These are phyloP conservation scores for Philotrypesis tridentata DNA, from an alignment of 1,140 invertebrate genomes.

Conservation along the genomic window DNA sequence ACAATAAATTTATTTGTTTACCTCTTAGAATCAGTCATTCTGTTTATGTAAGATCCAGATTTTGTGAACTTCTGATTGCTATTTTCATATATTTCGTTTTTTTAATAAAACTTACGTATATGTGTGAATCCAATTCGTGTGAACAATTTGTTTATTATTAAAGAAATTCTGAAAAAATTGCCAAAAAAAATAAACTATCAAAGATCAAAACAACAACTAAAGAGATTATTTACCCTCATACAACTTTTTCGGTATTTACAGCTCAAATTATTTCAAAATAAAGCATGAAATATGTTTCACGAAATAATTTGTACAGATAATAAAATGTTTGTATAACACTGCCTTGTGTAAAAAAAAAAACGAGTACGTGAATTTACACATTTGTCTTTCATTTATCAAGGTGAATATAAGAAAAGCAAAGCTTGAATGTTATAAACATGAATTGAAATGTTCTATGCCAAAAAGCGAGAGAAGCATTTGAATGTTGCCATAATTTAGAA, in stretches of 20 bases:
- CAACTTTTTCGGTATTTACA: neutral
- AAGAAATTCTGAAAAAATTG: constrained; percentile 40
- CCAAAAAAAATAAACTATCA: constrained; percentile 25
- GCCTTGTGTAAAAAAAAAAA: constrained; percentile 19
- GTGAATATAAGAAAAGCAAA: constrained; percentile 28
- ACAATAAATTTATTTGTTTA: constrained; percentile 33
- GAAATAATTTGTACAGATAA: neutral
- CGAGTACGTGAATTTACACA: neutral
- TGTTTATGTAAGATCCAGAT: constrained; percentile 17
- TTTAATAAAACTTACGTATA: constrained; percentile 23
- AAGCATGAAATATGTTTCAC: neutral
- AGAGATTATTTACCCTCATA: neutral
- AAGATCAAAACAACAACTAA: constrained; percentile 8
- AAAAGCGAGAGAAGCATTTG: constrained; percentile 50
- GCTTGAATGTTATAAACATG: constrained; percentile 13
- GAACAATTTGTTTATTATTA: constrained; percentile 16
- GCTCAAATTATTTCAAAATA: neutral
- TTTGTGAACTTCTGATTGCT: constrained; percentile 19
- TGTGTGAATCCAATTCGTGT: constrained; percentile 22
- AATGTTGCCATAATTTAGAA: constrained; percentile 45
- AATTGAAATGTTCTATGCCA: constrained; percentile 7
- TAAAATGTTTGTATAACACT: constrained; percentile 20
- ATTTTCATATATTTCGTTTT: constrained; percentile 1
- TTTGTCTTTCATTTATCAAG: neutral
- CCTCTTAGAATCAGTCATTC: constrained; percentile 13